Base-by-base conservation (phyloP, 1,140 invertebrate genomes). In the Solen grandis region DNA sequence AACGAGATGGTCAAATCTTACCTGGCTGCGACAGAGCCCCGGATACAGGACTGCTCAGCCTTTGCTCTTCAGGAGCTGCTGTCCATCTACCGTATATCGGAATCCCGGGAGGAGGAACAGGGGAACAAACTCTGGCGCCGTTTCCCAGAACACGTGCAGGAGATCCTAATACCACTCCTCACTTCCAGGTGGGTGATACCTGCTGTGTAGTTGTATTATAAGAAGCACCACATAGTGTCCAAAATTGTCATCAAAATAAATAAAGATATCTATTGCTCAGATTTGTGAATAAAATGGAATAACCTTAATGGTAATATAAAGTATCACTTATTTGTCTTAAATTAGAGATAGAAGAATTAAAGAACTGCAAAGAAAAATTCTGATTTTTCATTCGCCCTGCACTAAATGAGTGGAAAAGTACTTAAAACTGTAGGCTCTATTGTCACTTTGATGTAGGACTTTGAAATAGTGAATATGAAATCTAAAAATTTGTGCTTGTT, bases 51-150 rank as follows among this genome's bases (percentile, higher is more conserved):
- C 83, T 92, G 92, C 81, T 87, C 91, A 29, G 89, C 92, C 0
- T 91, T 90, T 82, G 92, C 92, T n/a, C 87, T 93, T 46, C 93
- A 93, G 86, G 93, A 93, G 84, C 84, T 93, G 16, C 85, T 94
- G 16, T 90, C 90, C 65, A 89, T 92, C 22, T 93, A 92, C 86
- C 84, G 87, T n/a, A 89, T 92, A 10, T 83, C 69, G 46, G 86
- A 85, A 10, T 69, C 70, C 13, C 84, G 80, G 52, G 80, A 87
- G 31, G 79, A 77, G 8, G 74, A 75, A 22, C 82, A 72, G 5
- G 57, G 69, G 0, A 82, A 84, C 22, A 86, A 85, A 79, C 83
- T 93, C 19, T 94, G 93, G 93, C 89, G 88, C 25, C 80, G 87
- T 1, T 92, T 94, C 83, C 87, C 92, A 1, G 89, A 90, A 63